Evolutionary conservation across 2,113 vertebrate genomes (phyloP).

Genomic region (Acrocephalus kingi): DNA sequence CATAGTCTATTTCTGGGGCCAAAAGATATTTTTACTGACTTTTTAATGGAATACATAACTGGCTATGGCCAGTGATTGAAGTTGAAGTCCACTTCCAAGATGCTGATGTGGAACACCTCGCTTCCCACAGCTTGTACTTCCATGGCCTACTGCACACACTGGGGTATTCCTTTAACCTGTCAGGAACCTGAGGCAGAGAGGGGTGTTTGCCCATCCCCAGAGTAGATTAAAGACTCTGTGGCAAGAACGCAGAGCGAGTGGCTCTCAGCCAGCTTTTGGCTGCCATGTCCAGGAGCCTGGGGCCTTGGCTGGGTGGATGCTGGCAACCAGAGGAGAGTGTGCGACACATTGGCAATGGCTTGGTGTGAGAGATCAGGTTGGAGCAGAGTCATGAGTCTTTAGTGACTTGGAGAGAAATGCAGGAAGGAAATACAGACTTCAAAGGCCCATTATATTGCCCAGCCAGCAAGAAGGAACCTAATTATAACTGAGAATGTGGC

Average conservation of each 20-base stretch:
- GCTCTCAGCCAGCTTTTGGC: background rate
- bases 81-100: background rate
- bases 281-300: fast-evolving
- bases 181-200: background rate
- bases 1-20: background rate
- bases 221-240: background rate
- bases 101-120: background rate
- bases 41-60: background rate
- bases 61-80: background rate
- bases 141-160: too few relatives aligned
- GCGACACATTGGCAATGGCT: background rate
- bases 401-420: background rate
- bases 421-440: conserved; percentile 1
- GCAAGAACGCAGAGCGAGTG: background rate
- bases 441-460: background rate
- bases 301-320: background rate
- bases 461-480: background rate
- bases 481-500: background rate
- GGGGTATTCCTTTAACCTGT: background rate
- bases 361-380: background rate
- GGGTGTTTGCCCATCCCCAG: background rate
- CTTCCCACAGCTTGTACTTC: fast-evolving
- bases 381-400: background rate
- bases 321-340: background rate
- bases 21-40: background rate